These are phyloP conservation scores for Calephelis perditalis DNA, from an alignment of 2,888 invertebrate genomes.

Conservation along the genomic window DNA sequence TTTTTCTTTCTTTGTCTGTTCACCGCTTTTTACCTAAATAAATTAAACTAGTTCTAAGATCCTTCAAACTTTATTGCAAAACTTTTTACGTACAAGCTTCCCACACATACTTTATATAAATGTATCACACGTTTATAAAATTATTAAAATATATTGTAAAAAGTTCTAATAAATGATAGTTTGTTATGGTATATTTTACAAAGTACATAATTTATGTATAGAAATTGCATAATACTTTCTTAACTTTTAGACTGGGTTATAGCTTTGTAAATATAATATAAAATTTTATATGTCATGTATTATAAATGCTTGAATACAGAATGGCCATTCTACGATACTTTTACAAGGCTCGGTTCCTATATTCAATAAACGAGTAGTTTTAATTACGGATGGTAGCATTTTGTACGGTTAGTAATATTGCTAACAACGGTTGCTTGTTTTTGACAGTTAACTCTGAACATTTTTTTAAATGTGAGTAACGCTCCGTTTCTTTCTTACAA, in stretches of 20 bases:
- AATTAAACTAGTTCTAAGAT: background rate
- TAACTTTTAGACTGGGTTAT: background rate
- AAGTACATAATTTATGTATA: slow-evolving; percentile 16
- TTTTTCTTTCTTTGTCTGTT: no score
- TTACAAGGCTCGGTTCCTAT: no score
- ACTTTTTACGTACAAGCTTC: background rate
- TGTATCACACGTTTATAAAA: background rate
- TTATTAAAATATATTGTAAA: background rate
- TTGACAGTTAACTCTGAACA: no score
- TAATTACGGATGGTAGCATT: no score
- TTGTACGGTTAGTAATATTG: no score
- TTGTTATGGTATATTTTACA: background rate
- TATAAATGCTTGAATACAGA: background rate
- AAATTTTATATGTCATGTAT: background rate
- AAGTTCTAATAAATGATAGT: background rate
- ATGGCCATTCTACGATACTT: no score
- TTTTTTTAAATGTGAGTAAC: no score
- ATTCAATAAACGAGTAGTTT: no score
- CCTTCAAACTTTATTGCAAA: background rate
- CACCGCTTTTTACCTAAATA: no score
- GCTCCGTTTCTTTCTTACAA: no score
- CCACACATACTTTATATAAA: background rate
- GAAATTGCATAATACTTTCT: slow-evolving; percentile 23
- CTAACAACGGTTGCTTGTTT: no score
- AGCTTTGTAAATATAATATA: slow-evolving; percentile 4